phyloP scores from a whole-genome alignment of 2,888 invertebrate genomes.

The Tribolium freemani region DNA sequence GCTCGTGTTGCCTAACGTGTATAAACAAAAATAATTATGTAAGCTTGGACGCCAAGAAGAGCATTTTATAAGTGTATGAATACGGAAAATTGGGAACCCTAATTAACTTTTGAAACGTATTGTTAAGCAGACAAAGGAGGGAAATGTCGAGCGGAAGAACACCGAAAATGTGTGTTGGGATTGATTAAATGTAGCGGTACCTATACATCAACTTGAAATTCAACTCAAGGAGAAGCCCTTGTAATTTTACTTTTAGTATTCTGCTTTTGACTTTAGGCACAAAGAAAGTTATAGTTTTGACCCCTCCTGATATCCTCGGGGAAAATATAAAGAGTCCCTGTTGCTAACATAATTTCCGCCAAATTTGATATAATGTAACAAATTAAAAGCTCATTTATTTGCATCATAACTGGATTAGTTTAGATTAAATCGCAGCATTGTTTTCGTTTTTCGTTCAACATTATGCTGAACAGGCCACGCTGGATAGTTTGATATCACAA shows the following conservation, averaged over 20 bases:
- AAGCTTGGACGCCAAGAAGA: not conserved
- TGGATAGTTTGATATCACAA: no score
- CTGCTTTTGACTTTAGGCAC: not conserved
- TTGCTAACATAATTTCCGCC: not conserved
- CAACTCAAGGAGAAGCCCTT: not conserved
- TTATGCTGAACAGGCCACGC: not conserved
- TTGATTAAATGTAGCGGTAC: conserved; percentile 13
- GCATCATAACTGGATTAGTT: not conserved
- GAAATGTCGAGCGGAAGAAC: not conserved
- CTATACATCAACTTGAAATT: not conserved
- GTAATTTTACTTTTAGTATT: not conserved
- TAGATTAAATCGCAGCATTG: not conserved
- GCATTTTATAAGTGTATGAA: not conserved
- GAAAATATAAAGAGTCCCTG: not conserved
- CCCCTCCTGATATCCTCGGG: not conserved
- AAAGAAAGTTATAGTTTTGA: not conserved
- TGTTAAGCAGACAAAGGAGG: not conserved
- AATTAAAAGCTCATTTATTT: not conserved
- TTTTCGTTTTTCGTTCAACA: not conserved
- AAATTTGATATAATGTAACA: not conserved
- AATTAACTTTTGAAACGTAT: not conserved
- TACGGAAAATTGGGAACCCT: not conserved
- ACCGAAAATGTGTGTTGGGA: not conserved
- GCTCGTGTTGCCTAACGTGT: not conserved
- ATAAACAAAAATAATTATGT: conserved; percentile 4